These are phyloP conservation scores for Gymnorhina tibicen DNA, from an alignment of 2,113 vertebrate species.

Conservation along the genomic window DNA sequence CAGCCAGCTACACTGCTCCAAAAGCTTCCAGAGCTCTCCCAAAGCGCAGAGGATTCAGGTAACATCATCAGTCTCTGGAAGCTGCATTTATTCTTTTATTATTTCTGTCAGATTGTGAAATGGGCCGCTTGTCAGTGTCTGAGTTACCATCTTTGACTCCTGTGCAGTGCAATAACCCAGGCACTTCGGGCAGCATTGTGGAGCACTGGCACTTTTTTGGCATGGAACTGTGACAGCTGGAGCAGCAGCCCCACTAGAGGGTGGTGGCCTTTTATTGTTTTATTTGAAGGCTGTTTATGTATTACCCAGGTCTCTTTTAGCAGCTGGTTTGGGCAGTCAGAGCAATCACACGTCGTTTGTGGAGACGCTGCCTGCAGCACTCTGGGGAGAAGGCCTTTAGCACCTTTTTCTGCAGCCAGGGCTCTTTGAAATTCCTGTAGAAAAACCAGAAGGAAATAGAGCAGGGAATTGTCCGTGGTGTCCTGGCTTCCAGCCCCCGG, in stretches of 20 bases:
- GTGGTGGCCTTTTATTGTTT: not conserved
- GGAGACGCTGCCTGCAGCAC: not conserved
- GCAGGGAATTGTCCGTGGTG: not conserved
- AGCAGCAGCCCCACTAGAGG: not conserved
- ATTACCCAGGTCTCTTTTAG: not conserved
- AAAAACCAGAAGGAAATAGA: not conserved
- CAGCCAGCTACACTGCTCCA: slow-evolving; percentile 81
- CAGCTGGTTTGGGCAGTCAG: not conserved
- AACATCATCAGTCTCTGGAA: not conserved
- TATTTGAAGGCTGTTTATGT: not conserved
- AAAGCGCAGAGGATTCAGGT: slow-evolving; percentile 89
- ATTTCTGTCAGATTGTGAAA: not conserved
- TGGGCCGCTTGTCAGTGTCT: not conserved
- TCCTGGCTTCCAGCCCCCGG: not conserved
- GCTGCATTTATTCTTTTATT: not conserved
- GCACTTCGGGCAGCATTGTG: not conserved
- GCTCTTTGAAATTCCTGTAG: not conserved
- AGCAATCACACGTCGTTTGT: not conserved
- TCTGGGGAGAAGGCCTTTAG: not conserved
- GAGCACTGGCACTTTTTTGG: not conserved
- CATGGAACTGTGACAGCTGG: not conserved
- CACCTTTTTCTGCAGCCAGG: not conserved
- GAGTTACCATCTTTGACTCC: not conserved
- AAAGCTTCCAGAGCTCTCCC: slow-evolving; percentile 86
- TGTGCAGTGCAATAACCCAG: not conserved